Percentiles rank a stretch among this genome's conserved stretches.
phyloP scores from a whole-genome alignment of 2,113 vertebrate species.

The Nerophis lumbriciformis region DNA sequence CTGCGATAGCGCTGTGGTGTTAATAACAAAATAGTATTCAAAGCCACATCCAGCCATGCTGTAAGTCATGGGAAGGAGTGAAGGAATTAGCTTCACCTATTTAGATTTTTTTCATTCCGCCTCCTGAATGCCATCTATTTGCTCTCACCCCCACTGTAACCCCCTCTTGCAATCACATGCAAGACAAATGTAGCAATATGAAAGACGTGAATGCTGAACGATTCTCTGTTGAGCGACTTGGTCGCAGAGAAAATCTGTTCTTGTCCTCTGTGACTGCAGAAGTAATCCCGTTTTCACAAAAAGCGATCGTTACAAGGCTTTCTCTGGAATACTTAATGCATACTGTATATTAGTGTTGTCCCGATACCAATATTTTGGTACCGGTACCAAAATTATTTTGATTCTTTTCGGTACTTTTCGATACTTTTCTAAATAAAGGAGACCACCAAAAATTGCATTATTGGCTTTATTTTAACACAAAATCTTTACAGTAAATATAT shows the following conservation, averaged over 20 bases:
- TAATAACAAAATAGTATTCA: slow-evolving; percentile 47
- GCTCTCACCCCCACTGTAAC: slow-evolving; percentile 6
- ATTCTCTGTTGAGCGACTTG: slow-evolving; percentile 59
- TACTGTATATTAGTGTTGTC: too few relatives aligned
- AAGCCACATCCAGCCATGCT: slow-evolving; percentile 40
- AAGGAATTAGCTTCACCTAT: slow-evolving; percentile 55
- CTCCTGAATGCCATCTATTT: slow-evolving; percentile 17
- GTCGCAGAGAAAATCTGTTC: slow-evolving; percentile 43
- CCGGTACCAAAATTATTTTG: too few relatives aligned
- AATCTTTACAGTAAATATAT: too few relatives aligned
- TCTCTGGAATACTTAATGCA: too few relatives aligned
- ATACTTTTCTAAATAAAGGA: too few relatives aligned
- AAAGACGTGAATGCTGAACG: slow-evolving; percentile 43
- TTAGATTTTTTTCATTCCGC: slow-evolving; percentile 29
- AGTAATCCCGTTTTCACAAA: slow-evolving; percentile 50
- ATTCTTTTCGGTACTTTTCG: too few relatives aligned
- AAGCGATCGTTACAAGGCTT: slow-evolving; percentile 26
- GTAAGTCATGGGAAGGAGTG: slow-evolving; percentile 30
- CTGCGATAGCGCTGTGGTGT: slow-evolving; percentile 21
- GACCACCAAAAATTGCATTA: too few relatives aligned
- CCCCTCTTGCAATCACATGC: slow-evolving; percentile 49
- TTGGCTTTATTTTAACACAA: too few relatives aligned
- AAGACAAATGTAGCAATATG: slow-evolving; percentile 49
- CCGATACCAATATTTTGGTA: too few relatives aligned
- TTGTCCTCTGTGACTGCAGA: slow-evolving; percentile 49